Evolutionary conservation across 1,140 invertebrate species (phyloP), one percentile per base, ranked within the genome.

Genomic region (Ips typographus): DNA sequence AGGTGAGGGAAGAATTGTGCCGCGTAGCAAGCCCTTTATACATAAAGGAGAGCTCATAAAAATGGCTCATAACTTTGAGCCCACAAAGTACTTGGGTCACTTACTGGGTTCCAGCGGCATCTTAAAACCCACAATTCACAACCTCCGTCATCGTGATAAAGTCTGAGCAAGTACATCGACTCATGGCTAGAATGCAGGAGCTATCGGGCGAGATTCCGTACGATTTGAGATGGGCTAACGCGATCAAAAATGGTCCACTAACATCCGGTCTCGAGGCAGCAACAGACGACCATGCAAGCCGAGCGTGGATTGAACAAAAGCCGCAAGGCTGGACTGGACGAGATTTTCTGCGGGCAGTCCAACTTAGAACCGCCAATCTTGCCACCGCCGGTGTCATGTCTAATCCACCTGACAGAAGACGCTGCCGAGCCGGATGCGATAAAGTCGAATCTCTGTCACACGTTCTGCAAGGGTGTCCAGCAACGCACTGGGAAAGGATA

Each of bases 1-100:
- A 8, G 5, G 62, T 4, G 49, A 22, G 39, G 39, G 42, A 1
- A 47, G 37, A 40, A 1, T 59, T 1, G 42, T 36, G 22, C 22
- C 7, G 6, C 1, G 39, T 5, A 42, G 51, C 3, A 53, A 36
- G 4, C 52, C 60, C 8, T n/a, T 65, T 3, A n/a, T 65, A 39
- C 5, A 36, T 52, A 36, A 40, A 37, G 4, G 2, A 60, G 5
- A 51, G 55, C 36, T 43, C 0, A 69, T 78, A 1, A 62, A 41
- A 1, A 5, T 22, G 40, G 65, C 59, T 4, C 8, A 40, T 42
- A 7, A 40, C 7, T 44, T 42, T 1, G 43, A 72, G 44, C 8
- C 56, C 1, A 73, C 74, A 7, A 72, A 71, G 47, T 77, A 76
- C 44, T 61, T 77, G 3, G 65, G 65, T 1, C 65, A 67, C 57